Conservation (phyloP, 2,797 vertebrate genomes). For the Chiroxiphia lanceolata region DNA sequence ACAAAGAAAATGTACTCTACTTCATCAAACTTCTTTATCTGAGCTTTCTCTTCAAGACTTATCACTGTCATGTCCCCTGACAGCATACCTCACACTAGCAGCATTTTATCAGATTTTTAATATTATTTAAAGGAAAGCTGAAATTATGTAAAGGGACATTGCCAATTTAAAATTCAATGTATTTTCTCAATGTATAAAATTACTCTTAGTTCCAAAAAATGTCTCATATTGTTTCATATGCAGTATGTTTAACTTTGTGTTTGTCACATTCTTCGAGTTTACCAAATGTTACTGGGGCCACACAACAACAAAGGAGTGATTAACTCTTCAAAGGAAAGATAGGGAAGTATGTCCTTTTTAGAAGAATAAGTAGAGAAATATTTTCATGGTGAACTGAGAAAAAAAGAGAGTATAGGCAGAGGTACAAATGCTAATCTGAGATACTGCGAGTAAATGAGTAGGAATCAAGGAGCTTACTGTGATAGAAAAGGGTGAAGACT, state of each 20-base stretch:
- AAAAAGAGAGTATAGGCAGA: neutral
- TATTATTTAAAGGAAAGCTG: neutral
- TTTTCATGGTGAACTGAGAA: neutral
- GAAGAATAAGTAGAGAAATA: neutral
- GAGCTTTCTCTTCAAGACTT: constrained; percentile 3
- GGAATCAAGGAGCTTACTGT: neutral
- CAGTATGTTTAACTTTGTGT: neutral
- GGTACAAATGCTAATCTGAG: neutral
- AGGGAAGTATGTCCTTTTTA: neutral
- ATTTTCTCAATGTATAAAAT: neutral
- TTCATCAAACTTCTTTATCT: constrained; percentile 13
- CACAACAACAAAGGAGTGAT: neutral
- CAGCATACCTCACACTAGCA: neutral
- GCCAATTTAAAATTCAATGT: neutral
- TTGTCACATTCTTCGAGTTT: neutral
- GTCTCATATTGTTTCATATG: neutral
- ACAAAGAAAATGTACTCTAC: constrained; percentile 25
- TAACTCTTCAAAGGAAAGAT: neutral
- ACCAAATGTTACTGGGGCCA: neutral
- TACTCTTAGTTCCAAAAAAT: neutral
- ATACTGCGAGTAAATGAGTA: neutral
- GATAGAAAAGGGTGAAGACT: neutral
- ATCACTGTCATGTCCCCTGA: constrained; percentile 6
- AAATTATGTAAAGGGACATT: neutral
- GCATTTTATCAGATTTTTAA: neutral